These are phyloP conservation scores for Scotopteryx bipunctaria DNA, from an alignment of 2,888 invertebrate genomes.

Conservation along the genomic window DNA sequence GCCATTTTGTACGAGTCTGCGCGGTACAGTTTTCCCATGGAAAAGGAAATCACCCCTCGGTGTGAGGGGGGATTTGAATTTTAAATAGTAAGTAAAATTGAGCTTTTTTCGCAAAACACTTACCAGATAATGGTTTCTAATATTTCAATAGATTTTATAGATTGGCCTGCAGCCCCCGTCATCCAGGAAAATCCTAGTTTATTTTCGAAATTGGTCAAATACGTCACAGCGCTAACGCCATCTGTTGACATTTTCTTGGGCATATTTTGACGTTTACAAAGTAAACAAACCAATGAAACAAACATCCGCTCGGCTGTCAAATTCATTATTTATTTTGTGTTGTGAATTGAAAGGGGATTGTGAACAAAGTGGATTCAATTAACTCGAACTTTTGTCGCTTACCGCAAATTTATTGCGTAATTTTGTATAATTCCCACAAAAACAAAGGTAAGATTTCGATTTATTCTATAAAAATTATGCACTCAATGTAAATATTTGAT, in stretches of 20 bases:
- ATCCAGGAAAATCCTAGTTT: constrained; percentile 74
- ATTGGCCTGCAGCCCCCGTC: constrained; percentile 46
- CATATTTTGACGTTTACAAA: constrained; percentile 59
- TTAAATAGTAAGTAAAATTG: constrained; percentile 51
- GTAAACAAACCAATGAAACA: constrained; percentile 57
- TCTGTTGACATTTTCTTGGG: constrained; percentile 62
- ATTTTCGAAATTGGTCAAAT: constrained; percentile 79
- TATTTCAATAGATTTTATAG: constrained; percentile 51
- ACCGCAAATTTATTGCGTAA: background rate
- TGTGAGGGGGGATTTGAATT: constrained; percentile 71
- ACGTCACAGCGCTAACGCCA: constrained; percentile 66
- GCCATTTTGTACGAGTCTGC: constrained; percentile 89
- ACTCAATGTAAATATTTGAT: no score
- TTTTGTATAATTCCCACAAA: background rate
- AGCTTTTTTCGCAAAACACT: constrained; percentile 50
- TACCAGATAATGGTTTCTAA: constrained; percentile 54
- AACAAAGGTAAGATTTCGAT: background rate
- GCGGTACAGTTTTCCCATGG: constrained; percentile 81
- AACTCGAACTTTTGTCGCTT: background rate
- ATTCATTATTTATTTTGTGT: constrained; percentile 18
- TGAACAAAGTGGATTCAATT: no score
- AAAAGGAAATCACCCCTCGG: constrained; percentile 80
- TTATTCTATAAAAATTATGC: no score
- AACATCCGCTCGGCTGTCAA: constrained; percentile 37
- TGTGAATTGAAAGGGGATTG: background rate